A percentile compares a stretch with the other conserved stretches of the same genome.
Conservation (phyloP, 2,888 invertebrate genomes). For the Graphium colonna region DNA sequence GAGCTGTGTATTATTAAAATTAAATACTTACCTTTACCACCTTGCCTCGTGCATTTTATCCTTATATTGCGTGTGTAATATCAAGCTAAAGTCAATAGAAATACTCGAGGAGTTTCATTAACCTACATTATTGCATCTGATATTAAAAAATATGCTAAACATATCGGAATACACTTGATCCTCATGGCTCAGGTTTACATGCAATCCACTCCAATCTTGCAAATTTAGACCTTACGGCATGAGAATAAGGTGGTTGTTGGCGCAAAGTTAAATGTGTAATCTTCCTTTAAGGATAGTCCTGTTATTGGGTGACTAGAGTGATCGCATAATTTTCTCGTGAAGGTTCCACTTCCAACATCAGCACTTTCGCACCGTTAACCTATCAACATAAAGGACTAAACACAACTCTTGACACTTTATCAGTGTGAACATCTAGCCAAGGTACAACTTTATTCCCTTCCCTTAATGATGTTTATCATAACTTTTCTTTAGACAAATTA, state of each 20-base stretch:
- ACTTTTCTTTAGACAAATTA: too few relatives aligned
- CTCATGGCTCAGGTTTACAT: background rate
- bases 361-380: slow-evolving; percentile 10
- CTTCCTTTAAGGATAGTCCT: background rate
- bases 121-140: background rate
- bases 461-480: too few relatives aligned
- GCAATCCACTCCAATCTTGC: background rate
- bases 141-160: slow-evolving; percentile 10
- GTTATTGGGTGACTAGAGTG: slow-evolving; percentile 11
- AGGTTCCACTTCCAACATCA: slow-evolving; percentile 10
- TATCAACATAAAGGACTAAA: slow-evolving; percentile 19
- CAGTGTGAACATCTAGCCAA: background rate
- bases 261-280: background rate
- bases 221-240: background rate
- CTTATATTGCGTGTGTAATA: background rate
- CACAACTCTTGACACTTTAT: background rate
- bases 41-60: too few relatives aligned
- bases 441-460: background rate
- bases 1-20: too few relatives aligned
- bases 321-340: slow-evolving; percentile 14
- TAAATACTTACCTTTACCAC: too few relatives aligned
- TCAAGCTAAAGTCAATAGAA: background rate
- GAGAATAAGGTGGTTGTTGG: background rate
- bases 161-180: slow-evolving; percentile 5
- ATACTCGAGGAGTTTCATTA: background rate